phyloP scores from a whole-genome alignment of 2,888 invertebrate genomes.

The Pherbina coryleti region DNA sequence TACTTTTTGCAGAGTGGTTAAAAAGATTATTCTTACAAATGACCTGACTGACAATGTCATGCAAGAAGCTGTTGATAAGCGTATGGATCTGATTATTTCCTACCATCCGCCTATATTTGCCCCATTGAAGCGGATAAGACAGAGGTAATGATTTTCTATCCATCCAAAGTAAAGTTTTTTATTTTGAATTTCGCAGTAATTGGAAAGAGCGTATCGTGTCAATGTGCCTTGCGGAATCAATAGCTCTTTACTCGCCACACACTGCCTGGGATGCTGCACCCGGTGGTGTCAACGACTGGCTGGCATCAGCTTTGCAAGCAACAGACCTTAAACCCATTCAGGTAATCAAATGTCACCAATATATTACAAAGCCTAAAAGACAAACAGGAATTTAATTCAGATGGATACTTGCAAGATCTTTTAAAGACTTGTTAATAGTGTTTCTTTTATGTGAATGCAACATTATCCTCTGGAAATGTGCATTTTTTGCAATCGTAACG shows the following conservation, averaged over 20 bases:
- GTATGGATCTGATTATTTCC: constrained; percentile 85
- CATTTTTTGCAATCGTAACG: too few species aligned
- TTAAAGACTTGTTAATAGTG: too few species aligned
- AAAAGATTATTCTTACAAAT: constrained; percentile 86
- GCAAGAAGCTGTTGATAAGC: constrained; percentile 79
- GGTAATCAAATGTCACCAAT: constrained; percentile 47
- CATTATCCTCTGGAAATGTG: too few species aligned
- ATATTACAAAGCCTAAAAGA: neutral
- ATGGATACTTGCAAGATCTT: too few species aligned
- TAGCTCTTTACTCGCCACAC: constrained; percentile 93
- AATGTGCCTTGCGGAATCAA: constrained; percentile 84
- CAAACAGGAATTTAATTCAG: too few species aligned
- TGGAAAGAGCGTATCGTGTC: constrained; percentile 87
- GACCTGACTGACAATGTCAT: constrained; percentile 92
- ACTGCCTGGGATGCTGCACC: constrained; percentile 88
- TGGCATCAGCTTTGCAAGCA: constrained; percentile 72
- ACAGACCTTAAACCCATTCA: constrained; percentile 54
- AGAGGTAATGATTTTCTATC: constrained; percentile 74
- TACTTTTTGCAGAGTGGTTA: constrained; percentile 69
- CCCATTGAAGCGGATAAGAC: constrained; percentile 83
- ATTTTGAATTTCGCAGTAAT: constrained; percentile 66
- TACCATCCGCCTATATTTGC: constrained; percentile 97
- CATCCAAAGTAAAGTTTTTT: neutral
- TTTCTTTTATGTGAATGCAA: too few species aligned
- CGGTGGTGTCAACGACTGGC: constrained; percentile 94